Conservation (phyloP, 2,113 vertebrate genomes). For the Semnornis frantzii region DNA sequence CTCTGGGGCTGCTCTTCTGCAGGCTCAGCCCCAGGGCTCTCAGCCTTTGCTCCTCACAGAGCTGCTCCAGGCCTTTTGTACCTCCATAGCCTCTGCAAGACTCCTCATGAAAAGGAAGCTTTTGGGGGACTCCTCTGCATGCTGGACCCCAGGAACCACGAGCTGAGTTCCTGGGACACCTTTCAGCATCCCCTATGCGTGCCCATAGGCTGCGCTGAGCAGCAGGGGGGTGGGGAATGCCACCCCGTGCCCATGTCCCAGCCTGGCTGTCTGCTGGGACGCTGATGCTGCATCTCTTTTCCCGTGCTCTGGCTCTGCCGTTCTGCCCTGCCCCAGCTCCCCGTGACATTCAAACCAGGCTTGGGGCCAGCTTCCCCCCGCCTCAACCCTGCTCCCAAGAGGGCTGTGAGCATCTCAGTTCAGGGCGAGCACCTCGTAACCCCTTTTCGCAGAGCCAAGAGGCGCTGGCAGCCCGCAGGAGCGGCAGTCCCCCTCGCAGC, state of each 20-base stretch:
- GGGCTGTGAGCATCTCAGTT: background rate
- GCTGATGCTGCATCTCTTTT: background rate
- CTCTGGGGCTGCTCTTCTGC: too few species aligned
- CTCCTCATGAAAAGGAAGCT: background rate
- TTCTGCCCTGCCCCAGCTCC: background rate
- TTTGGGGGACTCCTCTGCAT: background rate
- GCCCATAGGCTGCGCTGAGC: background rate
- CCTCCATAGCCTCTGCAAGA: too few species aligned
- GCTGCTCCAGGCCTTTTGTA: too few species aligned
- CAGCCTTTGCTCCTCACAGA: too few species aligned
- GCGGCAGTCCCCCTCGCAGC: background rate
- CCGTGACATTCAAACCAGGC: fast-evolving
- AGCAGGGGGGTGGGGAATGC: background rate
- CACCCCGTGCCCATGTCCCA: background rate
- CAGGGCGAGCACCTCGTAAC: fast-evolving
- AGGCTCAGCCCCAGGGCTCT: too few species aligned
- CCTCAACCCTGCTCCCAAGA: background rate
- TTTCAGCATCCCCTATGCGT: background rate
- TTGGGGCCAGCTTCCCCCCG: background rate
- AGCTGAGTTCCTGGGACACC: background rate
- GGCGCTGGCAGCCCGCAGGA: fast-evolving
- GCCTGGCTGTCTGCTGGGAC: background rate
- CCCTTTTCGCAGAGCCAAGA: background rate
- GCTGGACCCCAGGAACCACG: background rate
- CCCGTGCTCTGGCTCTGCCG: fast-evolving